Percentiles rank a stretch among this genome's conserved stretches.
These are phyloP conservation scores for Thysanoteuthis rhombus DNA, from an alignment of 2,888 invertebrate species.

Conservation along the genomic window DNA sequence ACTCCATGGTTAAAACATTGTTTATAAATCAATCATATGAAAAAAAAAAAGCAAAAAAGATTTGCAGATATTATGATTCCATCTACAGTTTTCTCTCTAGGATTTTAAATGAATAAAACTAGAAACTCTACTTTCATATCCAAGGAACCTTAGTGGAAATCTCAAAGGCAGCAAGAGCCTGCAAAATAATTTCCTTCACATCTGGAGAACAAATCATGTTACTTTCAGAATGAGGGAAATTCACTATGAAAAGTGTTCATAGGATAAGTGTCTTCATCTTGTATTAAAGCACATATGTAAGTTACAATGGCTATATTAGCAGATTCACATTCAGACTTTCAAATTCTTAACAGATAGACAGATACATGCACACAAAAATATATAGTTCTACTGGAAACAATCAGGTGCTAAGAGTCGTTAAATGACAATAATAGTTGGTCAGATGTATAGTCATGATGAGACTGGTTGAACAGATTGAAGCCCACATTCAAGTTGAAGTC, in stretches of 20 bases:
- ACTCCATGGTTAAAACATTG: background rate
- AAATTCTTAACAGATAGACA: background rate
- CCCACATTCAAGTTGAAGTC: constrained; percentile 25
- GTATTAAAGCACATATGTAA: background rate
- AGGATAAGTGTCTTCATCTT: background rate
- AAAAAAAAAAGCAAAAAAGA: background rate
- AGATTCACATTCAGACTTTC: background rate
- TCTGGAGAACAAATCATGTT: background rate
- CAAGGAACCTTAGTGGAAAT: background rate
- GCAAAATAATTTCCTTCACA: background rate
- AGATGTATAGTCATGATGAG: constrained; percentile 25
- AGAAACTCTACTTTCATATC: background rate
- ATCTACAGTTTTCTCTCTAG: background rate
- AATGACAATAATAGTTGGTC: background rate
- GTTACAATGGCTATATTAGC: background rate
- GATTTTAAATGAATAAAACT: background rate
- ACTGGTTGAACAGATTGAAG: constrained; percentile 29
- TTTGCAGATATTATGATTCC: background rate
- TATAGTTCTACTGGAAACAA: background rate
- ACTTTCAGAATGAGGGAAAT: background rate
- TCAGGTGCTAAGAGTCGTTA: background rate
- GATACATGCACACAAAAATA: background rate
- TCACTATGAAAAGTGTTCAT: background rate
- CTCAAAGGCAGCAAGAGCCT: background rate
- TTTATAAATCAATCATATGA: background rate